These are phyloP conservation scores for Siphonodentalium dalli DNA, from an alignment of 2,888 invertebrate species.

Conservation along the genomic window DNA sequence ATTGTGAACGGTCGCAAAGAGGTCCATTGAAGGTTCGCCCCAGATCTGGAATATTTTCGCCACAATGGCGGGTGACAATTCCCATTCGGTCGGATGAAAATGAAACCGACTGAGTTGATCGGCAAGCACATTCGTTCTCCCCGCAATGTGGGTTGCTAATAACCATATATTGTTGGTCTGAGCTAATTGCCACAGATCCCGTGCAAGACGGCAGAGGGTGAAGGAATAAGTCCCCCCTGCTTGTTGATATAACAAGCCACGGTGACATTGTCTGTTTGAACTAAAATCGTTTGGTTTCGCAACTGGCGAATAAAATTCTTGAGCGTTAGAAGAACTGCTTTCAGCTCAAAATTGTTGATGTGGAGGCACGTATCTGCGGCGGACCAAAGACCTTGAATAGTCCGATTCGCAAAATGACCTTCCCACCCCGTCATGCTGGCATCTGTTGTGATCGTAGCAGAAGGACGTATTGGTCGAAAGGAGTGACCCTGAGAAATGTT, in stretches of 20 bases:
- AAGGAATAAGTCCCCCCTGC: background rate
- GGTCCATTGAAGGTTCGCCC: background rate
- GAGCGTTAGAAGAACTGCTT: background rate
- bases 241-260: slow-evolving; percentile 1
- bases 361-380: background rate
- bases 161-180: background rate
- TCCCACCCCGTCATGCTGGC: slow-evolving; percentile 1
- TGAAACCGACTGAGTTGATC: background rate
- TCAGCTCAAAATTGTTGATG: slow-evolving; percentile 2
- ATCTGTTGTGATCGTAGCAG: background rate
- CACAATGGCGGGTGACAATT: background rate
- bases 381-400: background rate
- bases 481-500: background rate
- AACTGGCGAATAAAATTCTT: background rate
- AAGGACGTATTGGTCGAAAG: background rate
- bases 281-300: background rate
- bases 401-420: background rate
- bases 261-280: background rate
- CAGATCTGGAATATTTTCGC: background rate
- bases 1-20: background rate
- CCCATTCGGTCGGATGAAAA: background rate
- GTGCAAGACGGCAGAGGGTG: background rate
- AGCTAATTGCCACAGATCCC: background rate
- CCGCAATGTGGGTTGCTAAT: background rate
- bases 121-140: background rate